Base-by-base conservation (phyloP, 2,888 invertebrate genomes). In the Galerucella pusilla region DNA sequence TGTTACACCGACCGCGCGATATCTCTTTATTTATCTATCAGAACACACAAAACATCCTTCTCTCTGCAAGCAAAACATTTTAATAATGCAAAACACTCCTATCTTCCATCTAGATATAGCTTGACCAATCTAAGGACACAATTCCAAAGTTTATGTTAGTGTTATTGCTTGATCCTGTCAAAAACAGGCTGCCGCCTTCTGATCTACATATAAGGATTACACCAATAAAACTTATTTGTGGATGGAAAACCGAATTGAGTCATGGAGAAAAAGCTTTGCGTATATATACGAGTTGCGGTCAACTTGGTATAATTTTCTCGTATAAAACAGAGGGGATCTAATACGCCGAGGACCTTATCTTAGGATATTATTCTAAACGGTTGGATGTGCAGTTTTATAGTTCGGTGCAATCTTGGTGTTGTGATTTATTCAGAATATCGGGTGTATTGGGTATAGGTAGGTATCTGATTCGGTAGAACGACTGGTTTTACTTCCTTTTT, bases 11-110 rank as follows among this genome's bases (percentile, higher is more conserved):
- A 5, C 2, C n/a, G n/a, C 82, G 83, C 83, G 84, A 84, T 84
- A 85, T 85, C 85, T 85, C 85, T 84, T 86, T 86, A 86, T 86
- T 86, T 86, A 87, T 87, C 86, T 86, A 87, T 87, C 86, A 86
- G 85, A 35, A 35, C 85, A 85, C 85, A 83, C 83, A 84, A 84
- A 84, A 84, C 84, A 80, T 80, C 79, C 79, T 9, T 10, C 77
- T 78, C 78, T 76, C 77, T 72, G 63, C 74, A 75, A 76, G 71
- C 74, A 79, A 77, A 79, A 84, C 84, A 82, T 82, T 83, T 83
- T 84, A 83, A 82, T 82, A 83, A 85, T 84, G 85, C 84, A 83
- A 84, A 84, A 81, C 82, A 79, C 79, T 67, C 83, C 80, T 77
- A 79, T 82, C 81, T 81, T 81, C 84, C 84, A 85, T 85, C 85